phyloP scores from a whole-genome alignment of 2,113 vertebrate genomes.

The Benthochromis sp. region DNA sequence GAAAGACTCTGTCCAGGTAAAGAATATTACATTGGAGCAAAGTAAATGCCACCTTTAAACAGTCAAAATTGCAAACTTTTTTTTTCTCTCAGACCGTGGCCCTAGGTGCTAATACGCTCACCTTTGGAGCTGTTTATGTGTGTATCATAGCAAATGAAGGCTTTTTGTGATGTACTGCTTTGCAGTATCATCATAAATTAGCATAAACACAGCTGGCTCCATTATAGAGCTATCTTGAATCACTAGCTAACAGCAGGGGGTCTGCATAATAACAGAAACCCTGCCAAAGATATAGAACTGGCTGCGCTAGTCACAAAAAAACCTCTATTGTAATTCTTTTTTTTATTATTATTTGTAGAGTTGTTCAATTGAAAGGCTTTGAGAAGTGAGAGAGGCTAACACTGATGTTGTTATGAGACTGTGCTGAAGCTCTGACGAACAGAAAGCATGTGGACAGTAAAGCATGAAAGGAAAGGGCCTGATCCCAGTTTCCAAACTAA shows the following conservation, averaged over 20 bases:
- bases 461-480: background rate
- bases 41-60: background rate
- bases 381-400: background rate
- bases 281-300: background rate
- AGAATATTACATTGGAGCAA: background rate
- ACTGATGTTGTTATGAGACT: background rate
- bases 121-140: background rate
- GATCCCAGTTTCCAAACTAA: background rate
- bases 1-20: background rate
- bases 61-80: background rate
- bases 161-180: background rate
- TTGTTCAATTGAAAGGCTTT: background rate
- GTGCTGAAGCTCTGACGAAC: background rate
- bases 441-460: background rate
- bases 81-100: background rate
- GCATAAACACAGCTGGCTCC: background rate
- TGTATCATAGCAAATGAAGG: background rate
- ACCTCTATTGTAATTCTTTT: background rate
- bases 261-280: background rate
- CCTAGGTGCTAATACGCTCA: background rate
- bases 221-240: background rate
- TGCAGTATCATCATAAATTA: background rate
- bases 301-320: background rate
- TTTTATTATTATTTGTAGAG: background rate
- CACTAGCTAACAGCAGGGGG: background rate